Evolutionary conservation across 2,888 invertebrate genomes (phyloP).

Genomic region (Timema podura): DNA sequence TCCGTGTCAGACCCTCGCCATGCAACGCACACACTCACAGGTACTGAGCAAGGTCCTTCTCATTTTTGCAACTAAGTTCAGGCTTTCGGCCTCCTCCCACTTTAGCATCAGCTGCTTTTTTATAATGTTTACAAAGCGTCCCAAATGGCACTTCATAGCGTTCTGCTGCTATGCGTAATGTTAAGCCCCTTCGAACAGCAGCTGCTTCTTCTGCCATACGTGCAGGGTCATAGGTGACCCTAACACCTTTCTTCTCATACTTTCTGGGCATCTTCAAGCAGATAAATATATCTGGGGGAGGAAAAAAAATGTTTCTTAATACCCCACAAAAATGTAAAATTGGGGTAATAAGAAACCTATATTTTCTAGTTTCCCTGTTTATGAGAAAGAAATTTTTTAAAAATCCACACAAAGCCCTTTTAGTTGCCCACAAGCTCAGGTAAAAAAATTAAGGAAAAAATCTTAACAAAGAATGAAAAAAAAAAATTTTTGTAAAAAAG

Average conservation of each 20-base stretch:
- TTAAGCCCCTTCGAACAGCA: neutral
- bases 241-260: too few relatives aligned
- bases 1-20: neutral
- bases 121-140: neutral
- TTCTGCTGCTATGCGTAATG: neutral
- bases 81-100: slow-evolving; percentile 8
- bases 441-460: neutral
- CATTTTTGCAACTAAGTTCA: neutral
- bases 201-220: slow-evolving; percentile 6
- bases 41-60: neutral
- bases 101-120: too few relatives aligned
- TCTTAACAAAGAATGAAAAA: neutral
- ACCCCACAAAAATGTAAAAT: too few relatives aligned
- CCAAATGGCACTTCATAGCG: slow-evolving; percentile 8
- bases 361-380: neutral
- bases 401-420: neutral
- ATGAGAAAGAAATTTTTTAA: neutral
- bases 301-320: neutral
- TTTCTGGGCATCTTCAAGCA: too few relatives aligned
- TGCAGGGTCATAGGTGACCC: too few relatives aligned
- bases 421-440: neutral
- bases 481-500: neutral
- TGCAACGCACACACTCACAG: neutral
- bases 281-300: neutral
- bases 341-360: neutral